phyloP scores from a whole-genome alignment of 2,888 invertebrate species.

The Furcula furcula region DNA sequence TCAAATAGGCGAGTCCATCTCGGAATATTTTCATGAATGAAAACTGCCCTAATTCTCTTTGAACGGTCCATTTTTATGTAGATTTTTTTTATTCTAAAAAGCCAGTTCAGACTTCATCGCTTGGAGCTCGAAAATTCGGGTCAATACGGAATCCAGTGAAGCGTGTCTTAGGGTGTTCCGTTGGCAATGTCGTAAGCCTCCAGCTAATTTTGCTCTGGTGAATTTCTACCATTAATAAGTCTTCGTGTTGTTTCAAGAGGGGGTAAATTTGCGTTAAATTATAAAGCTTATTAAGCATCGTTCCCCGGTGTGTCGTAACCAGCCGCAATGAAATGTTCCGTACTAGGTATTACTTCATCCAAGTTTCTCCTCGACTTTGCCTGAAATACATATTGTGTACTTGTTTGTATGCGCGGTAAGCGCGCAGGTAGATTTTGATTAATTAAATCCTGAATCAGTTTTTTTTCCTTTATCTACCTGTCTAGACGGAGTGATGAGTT shows the following conservation, averaged over 20 bases:
- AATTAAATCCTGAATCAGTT: conserved; percentile 43
- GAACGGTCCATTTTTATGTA: neutral
- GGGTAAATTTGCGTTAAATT: conserved; percentile 67
- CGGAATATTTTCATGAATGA: conserved; percentile 2
- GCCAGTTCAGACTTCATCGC: conserved; percentile 4
- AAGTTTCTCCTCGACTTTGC: conserved; percentile 40
- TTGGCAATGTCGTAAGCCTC: conserved; percentile 34
- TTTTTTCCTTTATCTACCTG: conserved; percentile 23
- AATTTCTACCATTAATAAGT: conserved; percentile 58
- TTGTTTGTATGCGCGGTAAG: conserved; percentile 31
- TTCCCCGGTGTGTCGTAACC: conserved; percentile 69
- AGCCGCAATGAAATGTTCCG: conserved; percentile 59
- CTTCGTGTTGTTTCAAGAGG: conserved; percentile 42
- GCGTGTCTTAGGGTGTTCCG: conserved; percentile 12
- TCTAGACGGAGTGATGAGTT: conserved; percentile 19
- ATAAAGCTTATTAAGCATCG: conserved; percentile 76
- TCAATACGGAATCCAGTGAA: conserved; percentile 12
- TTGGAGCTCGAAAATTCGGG: conserved; percentile 3
- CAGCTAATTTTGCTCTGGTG: conserved; percentile 44
- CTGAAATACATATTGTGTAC: conserved; percentile 54
- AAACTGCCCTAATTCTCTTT: neutral
- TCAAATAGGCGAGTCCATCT: neutral
- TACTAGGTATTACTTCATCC: conserved; percentile 33
- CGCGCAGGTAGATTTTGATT: conserved; percentile 39
- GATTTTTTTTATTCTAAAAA: conserved; percentile 2